A percentile compares a stretch with the other conserved stretches of the same genome.
These are phyloP conservation scores for Diorhabda sublineata DNA, from an alignment of 1,140 invertebrate genomes.

Conservation along the genomic window DNA sequence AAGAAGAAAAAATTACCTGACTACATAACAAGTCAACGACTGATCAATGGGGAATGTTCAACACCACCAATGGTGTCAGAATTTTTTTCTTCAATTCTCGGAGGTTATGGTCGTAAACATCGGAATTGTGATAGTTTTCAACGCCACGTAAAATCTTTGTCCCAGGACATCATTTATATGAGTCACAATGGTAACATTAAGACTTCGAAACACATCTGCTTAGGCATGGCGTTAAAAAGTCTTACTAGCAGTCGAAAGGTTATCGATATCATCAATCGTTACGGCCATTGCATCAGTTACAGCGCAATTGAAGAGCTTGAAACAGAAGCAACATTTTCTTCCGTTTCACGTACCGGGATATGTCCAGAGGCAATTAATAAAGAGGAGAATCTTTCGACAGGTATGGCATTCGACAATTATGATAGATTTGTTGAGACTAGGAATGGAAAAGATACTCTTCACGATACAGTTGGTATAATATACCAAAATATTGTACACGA, in stretches of 20 bases:
- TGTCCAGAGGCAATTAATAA: too few relatives aligned
- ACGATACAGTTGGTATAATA: too few relatives aligned
- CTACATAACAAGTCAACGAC: slow-evolving; percentile 23
- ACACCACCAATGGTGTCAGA: slow-evolving; percentile 19
- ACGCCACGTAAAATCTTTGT: slow-evolving; percentile 5
- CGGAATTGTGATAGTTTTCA: slow-evolving; percentile 11
- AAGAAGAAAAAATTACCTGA: slow-evolving; percentile 23
- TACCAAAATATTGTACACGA: slow-evolving; percentile 26
- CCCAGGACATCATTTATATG: slow-evolving; percentile 24
- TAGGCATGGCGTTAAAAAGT: slow-evolving; percentile 34
- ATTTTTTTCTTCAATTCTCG: slow-evolving; percentile 19
- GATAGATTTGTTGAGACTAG: slow-evolving; percentile 48
- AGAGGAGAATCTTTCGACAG: slow-evolving; percentile 31
- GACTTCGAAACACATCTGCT: too few relatives aligned
- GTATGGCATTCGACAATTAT: slow-evolving; percentile 49
- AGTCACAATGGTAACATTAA: slow-evolving; percentile 26
- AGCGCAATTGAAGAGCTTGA: slow-evolving; percentile 39
- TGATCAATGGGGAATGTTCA: slow-evolving; percentile 31
- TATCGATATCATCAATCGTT: slow-evolving; percentile 27
- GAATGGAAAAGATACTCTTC: slow-evolving; percentile 32
- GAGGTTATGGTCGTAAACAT: slow-evolving; percentile 16
- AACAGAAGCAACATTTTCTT: too few relatives aligned
- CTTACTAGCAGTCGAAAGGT: slow-evolving; percentile 41
- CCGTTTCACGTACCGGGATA: too few relatives aligned
- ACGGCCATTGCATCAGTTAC: slow-evolving; percentile 34